phyloP scores from a whole-genome alignment of 2,113 vertebrate species.

The Excalfactoria chinensis region DNA sequence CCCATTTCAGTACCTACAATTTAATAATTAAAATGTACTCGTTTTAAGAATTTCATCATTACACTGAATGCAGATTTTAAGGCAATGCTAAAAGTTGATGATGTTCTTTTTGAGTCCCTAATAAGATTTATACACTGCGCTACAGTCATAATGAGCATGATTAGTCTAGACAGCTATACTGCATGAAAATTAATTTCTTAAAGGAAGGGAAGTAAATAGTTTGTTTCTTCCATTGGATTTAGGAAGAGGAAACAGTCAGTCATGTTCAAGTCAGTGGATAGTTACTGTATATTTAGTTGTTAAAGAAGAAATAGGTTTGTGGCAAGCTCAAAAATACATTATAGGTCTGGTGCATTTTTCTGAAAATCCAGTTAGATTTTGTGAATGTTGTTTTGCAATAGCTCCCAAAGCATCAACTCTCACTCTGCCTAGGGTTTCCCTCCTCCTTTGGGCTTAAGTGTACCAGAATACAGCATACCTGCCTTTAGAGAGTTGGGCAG shows the following conservation, averaged over 20 bases:
- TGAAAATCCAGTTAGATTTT: not conserved
- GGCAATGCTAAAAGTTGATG: not conserved
- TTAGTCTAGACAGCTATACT: slow-evolving; percentile 63
- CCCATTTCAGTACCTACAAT: not conserved
- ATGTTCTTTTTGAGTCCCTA: slow-evolving; percentile 50
- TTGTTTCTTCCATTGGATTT: slow-evolving; percentile 52
- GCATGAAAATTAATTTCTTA: slow-evolving; percentile 74
- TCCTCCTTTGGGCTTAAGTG: not conserved
- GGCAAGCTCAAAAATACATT: not conserved
- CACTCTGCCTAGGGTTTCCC: not conserved
- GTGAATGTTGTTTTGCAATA: not conserved
- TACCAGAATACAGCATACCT: not conserved
- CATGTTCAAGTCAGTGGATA: slow-evolving; percentile 11
- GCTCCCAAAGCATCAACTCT: not conserved
- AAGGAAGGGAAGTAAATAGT: slow-evolving; percentile 62
- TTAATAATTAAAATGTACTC: not conserved
- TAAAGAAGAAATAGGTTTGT: not conserved
- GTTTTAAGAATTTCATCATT: not conserved
- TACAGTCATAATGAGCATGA: slow-evolving; percentile 60
- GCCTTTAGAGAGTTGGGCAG: not conserved
- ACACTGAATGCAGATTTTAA: slow-evolving; percentile 13
- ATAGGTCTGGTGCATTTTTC: not conserved
- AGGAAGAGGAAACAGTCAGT: slow-evolving; percentile 43
- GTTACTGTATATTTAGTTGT: slow-evolving; percentile 49
- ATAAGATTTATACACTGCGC: slow-evolving; percentile 66